Conservation (phyloP, 1,140 invertebrate genomes). For the Lanistes nyassanus region DNA sequence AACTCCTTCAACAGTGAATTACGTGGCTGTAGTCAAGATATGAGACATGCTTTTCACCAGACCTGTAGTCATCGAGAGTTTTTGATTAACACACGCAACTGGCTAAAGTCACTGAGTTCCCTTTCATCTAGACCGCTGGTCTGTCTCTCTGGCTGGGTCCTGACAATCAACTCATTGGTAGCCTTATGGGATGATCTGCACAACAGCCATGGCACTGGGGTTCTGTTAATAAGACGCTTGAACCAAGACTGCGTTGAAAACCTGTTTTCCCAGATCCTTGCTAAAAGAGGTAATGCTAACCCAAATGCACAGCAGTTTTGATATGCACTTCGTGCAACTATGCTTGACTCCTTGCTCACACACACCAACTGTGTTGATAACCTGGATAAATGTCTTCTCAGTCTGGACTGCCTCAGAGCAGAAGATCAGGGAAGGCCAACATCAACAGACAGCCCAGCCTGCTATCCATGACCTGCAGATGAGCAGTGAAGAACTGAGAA, state of each 20-base stretch:
- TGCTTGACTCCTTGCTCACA: too few relatives aligned
- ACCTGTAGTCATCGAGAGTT: not conserved
- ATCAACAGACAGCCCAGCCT: too few relatives aligned
- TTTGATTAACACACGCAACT: not conserved
- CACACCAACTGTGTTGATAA: too few relatives aligned
- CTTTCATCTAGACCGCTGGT: not conserved
- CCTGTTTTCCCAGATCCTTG: slow-evolving; percentile 4
- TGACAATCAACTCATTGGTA: not conserved
- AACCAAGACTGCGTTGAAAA: slow-evolving; percentile 22
- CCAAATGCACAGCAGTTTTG: too few relatives aligned
- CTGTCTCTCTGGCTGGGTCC: not conserved
- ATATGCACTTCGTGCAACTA: too few relatives aligned
- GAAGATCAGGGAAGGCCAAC: too few relatives aligned
- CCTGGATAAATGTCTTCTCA: too few relatives aligned
- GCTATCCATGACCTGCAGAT: too few relatives aligned
- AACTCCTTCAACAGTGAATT: not conserved
- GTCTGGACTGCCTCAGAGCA: too few relatives aligned
- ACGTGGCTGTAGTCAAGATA: not conserved
- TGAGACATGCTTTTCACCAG: not conserved
- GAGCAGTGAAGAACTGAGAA: too few relatives aligned
- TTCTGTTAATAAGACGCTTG: not conserved
- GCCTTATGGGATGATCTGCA: not conserved
- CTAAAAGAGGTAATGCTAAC: slow-evolving; percentile 8
- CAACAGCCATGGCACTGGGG: not conserved
- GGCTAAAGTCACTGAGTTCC: too few relatives aligned